These are phyloP conservation scores for Leistus spinibarbis DNA, from an alignment of 2,888 invertebrate species.

Conservation along the genomic window DNA sequence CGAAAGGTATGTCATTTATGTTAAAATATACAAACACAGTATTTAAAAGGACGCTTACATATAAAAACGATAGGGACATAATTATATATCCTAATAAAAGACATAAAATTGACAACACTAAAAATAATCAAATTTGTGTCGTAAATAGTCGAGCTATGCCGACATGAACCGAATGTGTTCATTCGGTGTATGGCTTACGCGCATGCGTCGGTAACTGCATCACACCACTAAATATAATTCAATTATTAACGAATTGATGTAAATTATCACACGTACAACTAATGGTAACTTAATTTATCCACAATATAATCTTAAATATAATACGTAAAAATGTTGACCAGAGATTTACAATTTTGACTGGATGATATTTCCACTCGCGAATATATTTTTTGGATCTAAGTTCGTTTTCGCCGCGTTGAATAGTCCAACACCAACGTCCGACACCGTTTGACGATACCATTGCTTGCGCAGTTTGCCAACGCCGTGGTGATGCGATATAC, in stretches of 20 bases:
- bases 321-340: background rate
- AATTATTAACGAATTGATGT: background rate
- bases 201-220: background rate
- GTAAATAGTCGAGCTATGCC: no score
- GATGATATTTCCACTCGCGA: constrained; percentile 84
- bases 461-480: constrained; percentile 90
- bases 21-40: no score
- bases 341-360: constrained; percentile 48
- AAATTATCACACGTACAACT: background rate
- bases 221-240: background rate
- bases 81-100: no score
- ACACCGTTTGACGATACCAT: constrained; percentile 87
- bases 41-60: no score
- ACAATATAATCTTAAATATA: background rate
- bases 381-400: constrained; percentile 93
- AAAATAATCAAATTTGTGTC: no score
- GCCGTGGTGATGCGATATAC: constrained; percentile 96
- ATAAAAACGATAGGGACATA: no score
- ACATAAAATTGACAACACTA: no score
- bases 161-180: no score
- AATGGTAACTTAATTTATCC: background rate
- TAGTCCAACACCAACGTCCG: constrained; percentile 77
- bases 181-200: no score
- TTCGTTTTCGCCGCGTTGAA: constrained; percentile 83
- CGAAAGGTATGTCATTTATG: no score